A percentile compares a stretch with the other conserved stretches of the same genome.
Conservation (phyloP, 2,888 invertebrate species). For the Ornithoptera alexandrae region DNA sequence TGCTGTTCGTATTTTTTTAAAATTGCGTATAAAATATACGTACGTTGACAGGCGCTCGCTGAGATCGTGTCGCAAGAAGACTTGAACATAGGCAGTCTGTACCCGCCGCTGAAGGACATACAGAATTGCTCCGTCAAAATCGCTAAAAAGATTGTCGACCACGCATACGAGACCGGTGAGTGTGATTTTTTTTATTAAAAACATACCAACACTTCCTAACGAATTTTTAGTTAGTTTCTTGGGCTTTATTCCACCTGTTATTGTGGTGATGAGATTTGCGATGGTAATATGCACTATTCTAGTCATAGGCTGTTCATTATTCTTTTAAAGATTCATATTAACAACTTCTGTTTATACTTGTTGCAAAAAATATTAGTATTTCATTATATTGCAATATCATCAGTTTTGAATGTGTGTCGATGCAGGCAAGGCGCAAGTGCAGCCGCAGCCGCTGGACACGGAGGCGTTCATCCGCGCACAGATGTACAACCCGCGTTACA, state of each 20-base stretch:
- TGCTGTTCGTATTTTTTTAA: too few relatives aligned
- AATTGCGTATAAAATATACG: too few relatives aligned
- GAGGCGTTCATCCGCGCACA: slow-evolving; percentile 88
- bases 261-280: too few relatives aligned
- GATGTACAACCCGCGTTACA: slow-evolving; percentile 88
- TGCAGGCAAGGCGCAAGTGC: slow-evolving; percentile 87
- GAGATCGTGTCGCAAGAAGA: slow-evolving; percentile 89
- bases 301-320: too few relatives aligned
- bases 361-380: background rate
- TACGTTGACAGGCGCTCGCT: slow-evolving; percentile 83
- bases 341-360: background rate
- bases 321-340: too few relatives aligned
- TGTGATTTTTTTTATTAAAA: slow-evolving; percentile 29
- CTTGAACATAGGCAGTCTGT: slow-evolving; percentile 91
- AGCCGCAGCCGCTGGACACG: slow-evolving; percentile 87
- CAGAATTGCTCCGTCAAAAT: slow-evolving; percentile 93
- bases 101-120: slow-evolving; percentile 92
- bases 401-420: background rate
- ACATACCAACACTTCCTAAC: too few relatives aligned
- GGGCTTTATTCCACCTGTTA: slow-evolving; percentile 2
- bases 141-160: slow-evolving; percentile 88
- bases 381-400: background rate
- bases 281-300: too few relatives aligned
- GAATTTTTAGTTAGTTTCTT: too few relatives aligned
- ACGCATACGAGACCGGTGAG: slow-evolving; percentile 88